These are phyloP conservation scores for Arrhopalites spinosus DNA, from an alignment of 2,888 invertebrate species.

Conservation along the genomic window DNA sequence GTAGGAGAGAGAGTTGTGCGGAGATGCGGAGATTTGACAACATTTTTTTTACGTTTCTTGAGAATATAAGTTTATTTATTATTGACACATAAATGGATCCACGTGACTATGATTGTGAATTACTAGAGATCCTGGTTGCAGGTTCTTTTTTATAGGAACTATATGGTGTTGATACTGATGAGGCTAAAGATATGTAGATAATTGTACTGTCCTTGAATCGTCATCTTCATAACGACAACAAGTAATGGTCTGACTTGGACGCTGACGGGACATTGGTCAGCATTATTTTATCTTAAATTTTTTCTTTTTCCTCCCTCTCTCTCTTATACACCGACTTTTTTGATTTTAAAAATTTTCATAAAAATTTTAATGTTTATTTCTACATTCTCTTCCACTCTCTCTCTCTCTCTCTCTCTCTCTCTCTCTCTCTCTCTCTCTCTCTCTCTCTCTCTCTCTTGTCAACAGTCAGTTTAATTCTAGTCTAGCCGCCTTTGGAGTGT, in stretches of 20 bases:
- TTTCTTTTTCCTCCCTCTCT: no score
- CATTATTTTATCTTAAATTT: neutral
- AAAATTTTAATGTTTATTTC: no score
- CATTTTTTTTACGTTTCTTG: neutral
- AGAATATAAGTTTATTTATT: neutral
- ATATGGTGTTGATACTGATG: neutral
- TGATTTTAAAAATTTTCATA: no score
- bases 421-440: no score
- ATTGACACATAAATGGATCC: neutral
- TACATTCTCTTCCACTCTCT: no score
- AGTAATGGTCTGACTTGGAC: conserved; percentile 10
- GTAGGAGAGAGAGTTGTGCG: neutral
- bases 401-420: no score
- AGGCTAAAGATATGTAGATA: neutral
- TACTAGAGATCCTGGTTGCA: neutral
- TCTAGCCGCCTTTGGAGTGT: no score
- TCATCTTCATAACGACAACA: neutral
- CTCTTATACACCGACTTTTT: no score
- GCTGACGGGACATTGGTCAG: conserved; percentile 22
- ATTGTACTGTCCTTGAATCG: neutral
- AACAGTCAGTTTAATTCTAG: no score
- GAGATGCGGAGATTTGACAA: neutral
- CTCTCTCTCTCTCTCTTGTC: no score
- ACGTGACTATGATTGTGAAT: neutral
- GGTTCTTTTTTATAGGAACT: neutral